Conservation (phyloP, 2,113 vertebrate species). For the human (Homo sapiens) region GRCh38 chr17:59655501-59656000, state of each 20-base stretch:
- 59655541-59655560: background rate
- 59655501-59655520: background rate
- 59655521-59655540: background rate
- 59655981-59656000: conserved; percentile 97
- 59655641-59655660: conserved; percentile 25
- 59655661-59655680: background rate
- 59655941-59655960: conserved; percentile 99
- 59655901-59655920: conserved; percentile 97
- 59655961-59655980: conserved; percentile 98
- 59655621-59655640: conserved; percentile 16
- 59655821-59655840: conserved; percentile 50
- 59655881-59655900: conserved; percentile 99
- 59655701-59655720: background rate
- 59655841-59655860: conserved; percentile 90
- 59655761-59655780: conserved; percentile 5
- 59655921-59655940: conserved; percentile 99
- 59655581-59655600: background rate
- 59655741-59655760: conserved; percentile 27
- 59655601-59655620: conserved; percentile 20
- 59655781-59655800: background rate
- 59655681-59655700: conserved; percentile 31
- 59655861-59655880: conserved; percentile 97
- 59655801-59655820: background rate
- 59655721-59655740: conserved; percentile 26
- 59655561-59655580: background rate